A percentile compares a stretch with the other conserved stretches of the same genome.
phyloP scores from a whole-genome alignment of 2,113 vertebrate species.

The Scartelaos histophorus region DNA sequence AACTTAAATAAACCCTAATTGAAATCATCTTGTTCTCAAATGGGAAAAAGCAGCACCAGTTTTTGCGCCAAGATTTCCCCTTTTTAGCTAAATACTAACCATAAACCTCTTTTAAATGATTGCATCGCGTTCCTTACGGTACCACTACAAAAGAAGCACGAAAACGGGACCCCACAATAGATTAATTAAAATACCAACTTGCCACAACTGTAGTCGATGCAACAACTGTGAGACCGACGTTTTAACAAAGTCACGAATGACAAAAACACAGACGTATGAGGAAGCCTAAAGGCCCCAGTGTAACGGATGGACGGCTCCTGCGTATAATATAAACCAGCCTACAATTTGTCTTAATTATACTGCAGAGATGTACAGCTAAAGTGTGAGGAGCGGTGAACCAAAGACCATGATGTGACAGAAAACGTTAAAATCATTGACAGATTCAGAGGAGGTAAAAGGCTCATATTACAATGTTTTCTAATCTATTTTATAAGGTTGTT shows the following conservation, averaged over 20 bases:
- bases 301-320: conserved; percentile 57
- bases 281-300: conserved; percentile 29
- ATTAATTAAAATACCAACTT: conserved; percentile 50
- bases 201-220: conserved; percentile 35
- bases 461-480: too few species aligned
- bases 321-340: conserved; percentile 55
- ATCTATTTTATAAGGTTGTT: too few species aligned
- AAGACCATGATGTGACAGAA: conserved; percentile 52
- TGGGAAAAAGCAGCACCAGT: not conserved
- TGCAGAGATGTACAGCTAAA: conserved; percentile 49
- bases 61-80: conserved; percentile 19
- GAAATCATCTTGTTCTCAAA: not conserved
- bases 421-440: conserved; percentile 46
- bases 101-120: conserved; percentile 33
- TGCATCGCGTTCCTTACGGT: not conserved
- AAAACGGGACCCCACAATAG: not conserved
- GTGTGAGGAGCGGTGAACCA: conserved; percentile 40
- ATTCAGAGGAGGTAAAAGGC: too few species aligned
- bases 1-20: not conserved
- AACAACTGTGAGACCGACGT: conserved; percentile 53
- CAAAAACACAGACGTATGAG: conserved; percentile 42
- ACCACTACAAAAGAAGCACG: conserved; percentile 12
- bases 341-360: conserved; percentile 63
- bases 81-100: not conserved
- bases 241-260: conserved; percentile 28